Evolutionary conservation across 2,113 vertebrate species (phyloP), one percentile per base, ranked within the genome.

Genomic region (Brachionichthys hirsutus): DNA sequence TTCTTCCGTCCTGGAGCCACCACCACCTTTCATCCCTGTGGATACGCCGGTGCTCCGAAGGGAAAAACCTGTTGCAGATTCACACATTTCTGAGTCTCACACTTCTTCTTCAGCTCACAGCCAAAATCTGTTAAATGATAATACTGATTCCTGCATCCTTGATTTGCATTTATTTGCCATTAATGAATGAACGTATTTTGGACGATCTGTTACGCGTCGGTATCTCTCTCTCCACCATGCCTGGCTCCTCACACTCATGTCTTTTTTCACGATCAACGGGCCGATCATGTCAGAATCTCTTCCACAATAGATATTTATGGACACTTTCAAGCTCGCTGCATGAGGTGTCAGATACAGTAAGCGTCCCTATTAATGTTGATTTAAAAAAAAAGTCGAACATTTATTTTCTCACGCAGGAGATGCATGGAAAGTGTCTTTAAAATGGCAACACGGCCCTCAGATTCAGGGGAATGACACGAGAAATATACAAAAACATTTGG

Each of bases 341-440:
- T 62, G 62, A 68, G 65, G 57, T 67, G 67, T 78, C 62, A 65
- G 54, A 64, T 55, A 59, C 62, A 55, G 54, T 57, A 59, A 4
- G 34, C 75, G 65, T 75, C 76, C 70, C 41, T 62, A 15, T 64
- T 60, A 67, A 42, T 72, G 48, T 75, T 75, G 0, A 62, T 73
- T 78, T 72, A 52, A n/a, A 59, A 52, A n/a, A 59, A 69, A 30
- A 42, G 54, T 75, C 40, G 70, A 67, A 12, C 18, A 20, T 41
- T 54, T 56, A 54, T 73, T 50, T 36, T 35, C 51, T 36, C 67
- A 78, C 81, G 73, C 78, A 78, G 75, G 68, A 80, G 50, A 82
- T 85, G 88, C 88, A 89, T 89, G 87, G 80, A 81, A 60, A 83
- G 61, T 75, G 72, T 80, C 57, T 77, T 81, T 57, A 80, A 83